phyloP scores from a whole-genome alignment of 1,140 invertebrate genomes.

The Thereuonema tuberculata region DNA sequence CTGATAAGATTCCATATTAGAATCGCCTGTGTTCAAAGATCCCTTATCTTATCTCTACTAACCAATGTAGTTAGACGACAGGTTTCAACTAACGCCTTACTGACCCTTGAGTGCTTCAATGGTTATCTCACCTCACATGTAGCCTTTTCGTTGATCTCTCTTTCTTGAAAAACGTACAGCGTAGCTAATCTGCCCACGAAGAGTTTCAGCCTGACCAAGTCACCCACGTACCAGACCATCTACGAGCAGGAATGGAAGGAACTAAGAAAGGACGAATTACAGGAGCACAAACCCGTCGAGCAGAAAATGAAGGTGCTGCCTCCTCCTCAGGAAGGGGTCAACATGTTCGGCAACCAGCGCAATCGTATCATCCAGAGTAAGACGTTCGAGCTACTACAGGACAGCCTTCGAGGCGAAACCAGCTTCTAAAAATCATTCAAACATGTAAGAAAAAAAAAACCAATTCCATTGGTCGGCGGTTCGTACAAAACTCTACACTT shows the following conservation, averaged over 20 bases:
- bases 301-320: not conserved
- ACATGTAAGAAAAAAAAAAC: too few species aligned
- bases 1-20: too few species aligned
- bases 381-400: constrained; percentile 5
- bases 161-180: constrained; percentile 57
- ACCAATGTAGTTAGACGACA: too few species aligned
- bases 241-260: constrained; percentile 18
- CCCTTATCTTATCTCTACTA: too few species aligned
- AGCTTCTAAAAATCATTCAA: constrained; percentile 7
- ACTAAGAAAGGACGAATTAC: constrained; percentile 5
- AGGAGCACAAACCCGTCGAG: constrained; percentile 8
- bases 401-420: not conserved
- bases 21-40: too few species aligned
- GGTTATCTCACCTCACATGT: too few species aligned
- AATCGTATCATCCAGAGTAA: constrained; percentile 3
- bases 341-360: constrained; percentile 3
- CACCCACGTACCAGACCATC: constrained; percentile 16
- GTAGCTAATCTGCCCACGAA: not conserved
- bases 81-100: too few species aligned
- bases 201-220: constrained; percentile 9
- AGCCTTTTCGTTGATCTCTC: constrained; percentile 58
- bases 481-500: too few species aligned
- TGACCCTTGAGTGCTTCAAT: too few species aligned
- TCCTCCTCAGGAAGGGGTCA: not conserved
- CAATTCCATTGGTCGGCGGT: too few species aligned